Conservation (phyloP, 2,797 vertebrate species). For the Coregonus sp. region DNA sequence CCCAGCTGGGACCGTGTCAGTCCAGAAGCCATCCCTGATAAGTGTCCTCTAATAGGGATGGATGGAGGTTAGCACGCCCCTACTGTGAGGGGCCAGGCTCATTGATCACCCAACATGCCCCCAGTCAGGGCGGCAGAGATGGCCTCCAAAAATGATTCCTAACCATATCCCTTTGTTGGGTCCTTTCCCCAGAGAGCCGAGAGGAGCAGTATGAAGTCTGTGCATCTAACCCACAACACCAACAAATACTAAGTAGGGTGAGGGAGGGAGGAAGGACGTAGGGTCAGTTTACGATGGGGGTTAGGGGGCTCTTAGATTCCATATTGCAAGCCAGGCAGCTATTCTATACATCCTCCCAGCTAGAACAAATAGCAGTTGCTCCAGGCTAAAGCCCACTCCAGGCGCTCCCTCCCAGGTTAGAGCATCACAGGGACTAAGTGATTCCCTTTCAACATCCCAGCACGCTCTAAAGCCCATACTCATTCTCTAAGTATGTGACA, state of each 20-base stretch:
- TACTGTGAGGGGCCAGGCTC: conserved; percentile 64
- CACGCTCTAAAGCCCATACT: background rate
- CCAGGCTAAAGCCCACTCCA: background rate
- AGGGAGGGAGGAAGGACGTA: background rate
- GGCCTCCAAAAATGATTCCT: conserved; percentile 48
- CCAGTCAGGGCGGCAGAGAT: conserved; percentile 47
- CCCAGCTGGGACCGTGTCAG: conserved; percentile 66
- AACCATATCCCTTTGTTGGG: conserved; percentile 56
- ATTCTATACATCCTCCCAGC: background rate
- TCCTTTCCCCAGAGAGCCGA: conserved; percentile 25
- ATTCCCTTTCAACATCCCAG: background rate
- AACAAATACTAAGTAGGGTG: background rate
- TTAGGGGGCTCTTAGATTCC: background rate
- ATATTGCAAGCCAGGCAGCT: background rate
- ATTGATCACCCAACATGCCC: conserved; percentile 65
- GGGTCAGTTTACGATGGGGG: background rate
- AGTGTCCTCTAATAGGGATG: conserved; percentile 73
- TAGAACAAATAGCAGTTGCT: background rate
- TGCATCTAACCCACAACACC: conserved; percentile 24
- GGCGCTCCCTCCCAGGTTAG: background rate
- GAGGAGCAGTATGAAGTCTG: conserved; percentile 28
- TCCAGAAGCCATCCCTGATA: conserved; percentile 63
- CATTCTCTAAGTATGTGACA: background rate
- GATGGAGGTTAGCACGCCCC: conserved; percentile 61
- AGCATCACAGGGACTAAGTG: background rate